These are phyloP conservation scores for Rhynchonycteris naso DNA, from an alignment of 2,797 vertebrate species.

Conservation along the genomic window DNA sequence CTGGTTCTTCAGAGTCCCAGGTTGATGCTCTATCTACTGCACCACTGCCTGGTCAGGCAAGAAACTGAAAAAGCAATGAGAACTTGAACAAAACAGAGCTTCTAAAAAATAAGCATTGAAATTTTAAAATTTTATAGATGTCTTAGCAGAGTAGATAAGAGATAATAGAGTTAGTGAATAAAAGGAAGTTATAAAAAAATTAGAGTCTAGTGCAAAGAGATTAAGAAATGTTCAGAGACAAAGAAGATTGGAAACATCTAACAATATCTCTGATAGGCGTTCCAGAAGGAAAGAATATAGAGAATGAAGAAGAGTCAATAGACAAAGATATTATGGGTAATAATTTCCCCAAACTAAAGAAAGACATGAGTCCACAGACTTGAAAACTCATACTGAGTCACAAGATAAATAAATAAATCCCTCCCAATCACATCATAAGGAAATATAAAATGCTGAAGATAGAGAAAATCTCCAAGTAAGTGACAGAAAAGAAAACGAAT, in stretches of 20 bases:
- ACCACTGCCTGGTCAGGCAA: background rate
- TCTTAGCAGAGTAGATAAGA: background rate
- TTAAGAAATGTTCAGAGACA: slow-evolving; percentile 2
- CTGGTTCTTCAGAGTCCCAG: no score
- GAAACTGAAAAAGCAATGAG: background rate
- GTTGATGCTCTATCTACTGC: no score
- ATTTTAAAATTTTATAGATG: background rate
- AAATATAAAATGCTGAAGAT: slow-evolving; percentile 25
- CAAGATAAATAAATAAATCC: slow-evolving; percentile 9
- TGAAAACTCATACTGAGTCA: slow-evolving; percentile 4
- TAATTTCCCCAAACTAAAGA: slow-evolving; percentile 15
- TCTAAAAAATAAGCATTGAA: slow-evolving; percentile 14
- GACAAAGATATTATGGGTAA: background rate
- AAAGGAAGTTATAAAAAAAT: background rate
- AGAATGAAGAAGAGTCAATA: background rate
- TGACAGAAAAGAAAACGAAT: background rate
- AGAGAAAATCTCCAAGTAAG: slow-evolving; percentile 6
- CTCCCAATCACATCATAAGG: background rate
- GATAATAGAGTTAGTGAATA: background rate
- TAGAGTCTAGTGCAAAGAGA: background rate
- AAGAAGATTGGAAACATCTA: background rate
- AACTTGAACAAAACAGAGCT: background rate
- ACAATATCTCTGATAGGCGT: background rate
- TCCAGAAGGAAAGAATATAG: background rate
- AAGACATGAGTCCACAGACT: background rate